Evolutionary conservation across 2,113 vertebrate species (phyloP), one percentile per base, ranked within the genome.

Genomic region (Zingel zingel): DNA sequence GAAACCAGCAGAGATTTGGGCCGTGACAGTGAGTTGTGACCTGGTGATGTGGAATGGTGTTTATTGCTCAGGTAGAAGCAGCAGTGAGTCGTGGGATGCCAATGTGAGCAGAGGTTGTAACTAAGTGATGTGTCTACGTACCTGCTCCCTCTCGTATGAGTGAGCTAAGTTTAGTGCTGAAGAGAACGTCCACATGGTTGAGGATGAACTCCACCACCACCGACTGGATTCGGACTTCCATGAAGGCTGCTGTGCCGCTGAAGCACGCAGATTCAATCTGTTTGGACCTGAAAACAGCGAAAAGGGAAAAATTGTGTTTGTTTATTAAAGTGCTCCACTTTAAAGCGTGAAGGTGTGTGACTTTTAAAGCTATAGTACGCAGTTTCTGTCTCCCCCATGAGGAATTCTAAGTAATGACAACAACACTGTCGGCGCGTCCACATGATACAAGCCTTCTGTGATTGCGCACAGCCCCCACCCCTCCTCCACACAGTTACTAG

Each of bases 181-280:
- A 99, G 74, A 99, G 98, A 74, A 99, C 97, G 0, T 99, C 98
- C 0, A 98, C 97, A 0, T 99, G 97, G 89, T 99, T 99, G 54
- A 99, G 94, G 82, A 99, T 98, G 91, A 99, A 99, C 79, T 99
- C 98, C 73, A 99, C 98, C 6, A 99, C 98, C 18, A 99, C 98
- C 0, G 98, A 99, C 95, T 99, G 98, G 91, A 99, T 99, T 4
- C 98, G 92, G 77, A 99, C 98, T 90, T 99, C 98, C 98, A 99
- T 99, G 94, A 99, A 99, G 57, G 98, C 98, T 0, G 98, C 97
- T 0, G 98, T 99, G n/a, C 98, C 98, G 0, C 98, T 98, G 94
- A 99, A 99, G 90, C 98, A 99, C 5, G 98, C 98, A 0, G 98
- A 99, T 88, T 99, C 98, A 2, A 99, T 99, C 94, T 99, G 98